Conservation (phyloP, 2,113 vertebrate species). For the Bolborhynchus lineola region DNA sequence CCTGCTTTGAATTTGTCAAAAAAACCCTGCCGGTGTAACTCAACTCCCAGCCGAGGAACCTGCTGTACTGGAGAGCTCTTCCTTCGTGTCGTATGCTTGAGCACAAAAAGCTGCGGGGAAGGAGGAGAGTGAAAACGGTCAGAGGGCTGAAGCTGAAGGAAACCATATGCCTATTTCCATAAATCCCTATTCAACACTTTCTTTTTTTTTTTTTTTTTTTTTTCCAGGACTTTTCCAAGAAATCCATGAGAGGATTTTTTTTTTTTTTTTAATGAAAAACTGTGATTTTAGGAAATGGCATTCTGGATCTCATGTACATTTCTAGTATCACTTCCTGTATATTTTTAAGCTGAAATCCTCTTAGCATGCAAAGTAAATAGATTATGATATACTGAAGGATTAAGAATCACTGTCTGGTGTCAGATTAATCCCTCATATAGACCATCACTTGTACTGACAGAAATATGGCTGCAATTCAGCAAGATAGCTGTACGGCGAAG, state of each 20-base stretch:
- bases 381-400: constrained; percentile 94
- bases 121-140: neutral
- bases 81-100: neutral
- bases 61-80: neutral
- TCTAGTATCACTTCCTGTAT: constrained; percentile 85
- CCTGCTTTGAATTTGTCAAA: neutral
- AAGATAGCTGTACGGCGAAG: constrained; percentile 11
- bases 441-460: constrained; percentile 89
- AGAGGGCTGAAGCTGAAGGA: neutral
- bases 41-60: neutral
- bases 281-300: constrained; percentile 67
- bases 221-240: constrained; percentile 8
- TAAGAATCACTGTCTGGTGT: constrained; percentile 91
- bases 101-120: neutral
- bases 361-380: constrained; percentile 97
- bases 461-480: constrained; percentile 87
- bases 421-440: constrained; percentile 90
- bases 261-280: constrained; percentile 6
- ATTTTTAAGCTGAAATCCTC: constrained; percentile 91
- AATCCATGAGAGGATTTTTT: neutral
- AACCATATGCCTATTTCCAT: neutral
- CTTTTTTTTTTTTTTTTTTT: neutral
- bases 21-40: neutral
- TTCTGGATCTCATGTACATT: constrained; percentile 83
- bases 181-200: constrained; percentile 10